phyloP scores from a whole-genome alignment of 2,888 invertebrate species.

The Drosophila anomalipes region DNA sequence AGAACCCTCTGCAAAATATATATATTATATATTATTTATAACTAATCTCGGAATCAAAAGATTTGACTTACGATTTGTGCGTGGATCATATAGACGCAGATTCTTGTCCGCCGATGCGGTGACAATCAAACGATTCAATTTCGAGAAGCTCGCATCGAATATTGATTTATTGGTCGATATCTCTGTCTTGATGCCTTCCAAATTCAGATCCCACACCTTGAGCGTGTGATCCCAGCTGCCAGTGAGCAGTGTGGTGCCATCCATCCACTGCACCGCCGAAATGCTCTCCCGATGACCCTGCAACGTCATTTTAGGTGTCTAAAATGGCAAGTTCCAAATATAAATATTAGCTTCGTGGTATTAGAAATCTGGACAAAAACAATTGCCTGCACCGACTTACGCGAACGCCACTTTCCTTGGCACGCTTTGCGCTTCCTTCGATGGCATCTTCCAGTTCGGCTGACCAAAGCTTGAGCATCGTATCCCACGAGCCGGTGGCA shows the following conservation, averaged over 20 bases:
- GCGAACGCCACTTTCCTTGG: constrained; percentile 85
- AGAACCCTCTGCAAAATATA: constrained; percentile 89
- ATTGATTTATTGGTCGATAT: constrained; percentile 96
- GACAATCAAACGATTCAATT: constrained; percentile 90
- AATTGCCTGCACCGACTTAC: constrained; percentile 82
- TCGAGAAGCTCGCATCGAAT: constrained; percentile 94
- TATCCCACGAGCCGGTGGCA: constrained; percentile 97
- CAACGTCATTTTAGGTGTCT: constrained; percentile 94
- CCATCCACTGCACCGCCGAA: constrained; percentile 94
- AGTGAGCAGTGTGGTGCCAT: constrained; percentile 91
- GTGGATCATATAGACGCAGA: constrained; percentile 95
- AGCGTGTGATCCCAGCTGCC: constrained; percentile 98
- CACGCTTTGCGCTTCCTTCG: constrained; percentile 88
- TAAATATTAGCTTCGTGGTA: not conserved
- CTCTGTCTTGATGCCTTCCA: constrained; percentile 93
- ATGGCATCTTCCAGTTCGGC: constrained; percentile 87
- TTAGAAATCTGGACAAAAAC: not conserved
- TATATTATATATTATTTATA: not conserved
- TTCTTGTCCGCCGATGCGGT: constrained; percentile 96
- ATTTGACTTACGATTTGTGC: constrained; percentile 90
- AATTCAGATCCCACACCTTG: constrained; percentile 96
- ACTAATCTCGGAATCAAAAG: not conserved
- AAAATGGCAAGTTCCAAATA: constrained; percentile 8
- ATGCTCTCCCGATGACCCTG: constrained; percentile 97
- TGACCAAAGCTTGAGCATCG: constrained; percentile 96